Percentiles rank a stretch among this genome's conserved stretches.
Evolutionary conservation across 2,888 invertebrate species (phyloP).

Genomic region (Mythimna impura): DNA sequence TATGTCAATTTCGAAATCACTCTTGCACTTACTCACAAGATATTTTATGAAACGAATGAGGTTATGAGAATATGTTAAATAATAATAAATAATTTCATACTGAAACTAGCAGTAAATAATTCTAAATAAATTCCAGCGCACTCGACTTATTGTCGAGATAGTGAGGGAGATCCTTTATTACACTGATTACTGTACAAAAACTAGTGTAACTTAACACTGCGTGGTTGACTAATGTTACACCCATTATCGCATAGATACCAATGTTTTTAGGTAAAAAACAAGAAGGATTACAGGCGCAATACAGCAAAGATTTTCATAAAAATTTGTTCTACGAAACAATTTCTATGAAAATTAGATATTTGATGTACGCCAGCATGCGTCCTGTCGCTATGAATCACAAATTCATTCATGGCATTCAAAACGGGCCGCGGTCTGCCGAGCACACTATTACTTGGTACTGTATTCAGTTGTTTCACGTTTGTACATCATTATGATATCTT

Average conservation of each 20-base stretch:
- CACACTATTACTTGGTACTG: neutral
- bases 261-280: neutral
- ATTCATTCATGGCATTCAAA: conserved; percentile 8
- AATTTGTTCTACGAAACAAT: neutral
- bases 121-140: neutral
- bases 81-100: neutral
- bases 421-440: conserved; percentile 18
- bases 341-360: neutral
- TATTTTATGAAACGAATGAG: neutral
- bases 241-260: neutral
- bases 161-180: neutral
- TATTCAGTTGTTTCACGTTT: neutral
- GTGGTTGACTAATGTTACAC: conserved; percentile 10
- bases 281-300: neutral
- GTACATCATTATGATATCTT: neutral
- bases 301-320: neutral
- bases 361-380: neutral
- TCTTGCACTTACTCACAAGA: conserved; percentile 11
- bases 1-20: conserved; percentile 18
- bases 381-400: neutral
- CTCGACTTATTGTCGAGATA: neutral
- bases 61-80: neutral
- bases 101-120: neutral
- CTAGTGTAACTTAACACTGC: conserved; percentile 8
- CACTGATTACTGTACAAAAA: conserved; percentile 12